These are phyloP conservation scores for Lucifuga dentata DNA, from an alignment of 2,113 vertebrate species.

Conservation along the genomic window DNA sequence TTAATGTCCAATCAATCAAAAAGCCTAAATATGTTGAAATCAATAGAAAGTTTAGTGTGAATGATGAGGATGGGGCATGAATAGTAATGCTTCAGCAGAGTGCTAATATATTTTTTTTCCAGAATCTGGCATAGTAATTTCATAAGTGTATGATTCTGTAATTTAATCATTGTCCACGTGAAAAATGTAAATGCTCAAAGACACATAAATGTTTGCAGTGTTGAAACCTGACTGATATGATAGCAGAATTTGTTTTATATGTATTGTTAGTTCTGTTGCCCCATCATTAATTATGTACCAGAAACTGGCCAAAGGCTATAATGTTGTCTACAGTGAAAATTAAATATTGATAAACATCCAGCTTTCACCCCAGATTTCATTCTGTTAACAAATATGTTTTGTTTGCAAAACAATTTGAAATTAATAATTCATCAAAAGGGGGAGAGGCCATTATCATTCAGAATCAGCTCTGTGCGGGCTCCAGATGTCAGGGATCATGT, in stretches of 20 bases:
- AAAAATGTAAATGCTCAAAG: background rate
- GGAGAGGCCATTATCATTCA: conserved; percentile 77
- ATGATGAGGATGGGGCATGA: conserved; percentile 38
- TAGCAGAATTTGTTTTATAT: conserved; percentile 31
- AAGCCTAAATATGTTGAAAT: conserved; percentile 50
- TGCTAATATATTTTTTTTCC: conserved; percentile 7
- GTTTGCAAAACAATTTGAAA: conserved; percentile 80
- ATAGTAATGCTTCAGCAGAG: conserved; percentile 28
- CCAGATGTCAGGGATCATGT: conserved; percentile 76
- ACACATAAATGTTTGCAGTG: conserved; percentile 18
- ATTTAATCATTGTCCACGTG: conserved; percentile 11
- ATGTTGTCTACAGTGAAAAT: conserved; percentile 77
- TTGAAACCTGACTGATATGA: conserved; percentile 44
- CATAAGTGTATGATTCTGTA: background rate
- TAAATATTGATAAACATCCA: conserved; percentile 80
- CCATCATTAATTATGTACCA: conserved; percentile 78
- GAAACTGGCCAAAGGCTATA: conserved; percentile 71
- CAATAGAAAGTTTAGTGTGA: conserved; percentile 44
- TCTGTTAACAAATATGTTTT: conserved; percentile 85
- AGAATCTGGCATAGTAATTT: conserved; percentile 5
- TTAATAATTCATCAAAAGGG: conserved; percentile 80
- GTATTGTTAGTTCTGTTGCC: conserved; percentile 57
- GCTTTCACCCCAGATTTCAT: conserved; percentile 78
- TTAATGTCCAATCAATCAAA: conserved; percentile 68
- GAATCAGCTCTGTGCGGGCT: conserved; percentile 48